These are phyloP conservation scores for Campoplex capitator DNA, from an alignment of 2,888 invertebrate genomes.

Conservation along the genomic window DNA sequence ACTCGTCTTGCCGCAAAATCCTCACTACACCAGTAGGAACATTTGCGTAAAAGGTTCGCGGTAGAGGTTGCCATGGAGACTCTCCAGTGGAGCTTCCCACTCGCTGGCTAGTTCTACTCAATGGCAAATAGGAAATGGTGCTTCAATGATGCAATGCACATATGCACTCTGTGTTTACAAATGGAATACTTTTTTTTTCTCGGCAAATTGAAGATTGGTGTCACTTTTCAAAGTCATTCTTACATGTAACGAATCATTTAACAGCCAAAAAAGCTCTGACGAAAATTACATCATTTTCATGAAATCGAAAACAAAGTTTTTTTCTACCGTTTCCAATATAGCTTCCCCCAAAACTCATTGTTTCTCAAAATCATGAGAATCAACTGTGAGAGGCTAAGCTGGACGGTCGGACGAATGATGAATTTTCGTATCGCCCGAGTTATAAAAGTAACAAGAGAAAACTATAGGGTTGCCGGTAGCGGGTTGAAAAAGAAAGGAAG, in stretches of 20 bases:
- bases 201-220: not conserved
- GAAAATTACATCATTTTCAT: not conserved
- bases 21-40: constrained; percentile 71
- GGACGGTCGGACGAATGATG: constrained; percentile 53
- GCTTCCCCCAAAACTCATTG: constrained; percentile 78
- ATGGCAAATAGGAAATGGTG: constrained; percentile 50
- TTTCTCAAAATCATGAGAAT: constrained; percentile 79
- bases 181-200: constrained; percentile 20
- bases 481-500: constrained; percentile 51
- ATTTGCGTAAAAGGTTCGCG: constrained; percentile 62
- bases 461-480: constrained; percentile 60
- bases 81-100: constrained; percentile 15
- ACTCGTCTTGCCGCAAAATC: constrained; percentile 70
- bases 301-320: not conserved
- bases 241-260: not conserved
- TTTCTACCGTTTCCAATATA: constrained; percentile 48
- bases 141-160: constrained; percentile 20
- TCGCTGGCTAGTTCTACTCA: constrained; percentile 27
- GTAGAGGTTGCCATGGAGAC: constrained; percentile 60
- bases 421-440: constrained; percentile 67
- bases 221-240: not conserved
- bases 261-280: not conserved
- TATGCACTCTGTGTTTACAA: constrained; percentile 10
- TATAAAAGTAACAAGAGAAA: constrained; percentile 38
- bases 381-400: constrained; percentile 18